A percentile compares a stretch with the other conserved stretches of the same genome.
phyloP scores from a whole-genome alignment of 2,888 invertebrate genomes.

The Eupithecia insigniata region DNA sequence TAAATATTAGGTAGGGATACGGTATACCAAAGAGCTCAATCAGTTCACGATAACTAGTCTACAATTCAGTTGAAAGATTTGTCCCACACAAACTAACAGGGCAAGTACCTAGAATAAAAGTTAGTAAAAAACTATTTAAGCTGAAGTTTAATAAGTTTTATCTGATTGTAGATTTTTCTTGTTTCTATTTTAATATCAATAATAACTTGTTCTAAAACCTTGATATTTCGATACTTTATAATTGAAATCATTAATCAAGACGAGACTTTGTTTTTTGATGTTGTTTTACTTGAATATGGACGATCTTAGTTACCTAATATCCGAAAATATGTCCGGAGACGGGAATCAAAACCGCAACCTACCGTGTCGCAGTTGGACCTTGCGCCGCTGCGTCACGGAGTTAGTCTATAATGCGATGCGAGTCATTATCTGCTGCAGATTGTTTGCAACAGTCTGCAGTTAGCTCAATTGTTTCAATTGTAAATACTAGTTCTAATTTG shows the following conservation, averaged over 20 bases:
- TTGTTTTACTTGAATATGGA: background rate
- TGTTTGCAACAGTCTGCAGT: too few species aligned
- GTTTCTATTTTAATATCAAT: background rate
- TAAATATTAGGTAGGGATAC: too few species aligned
- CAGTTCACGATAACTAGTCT: too few species aligned
- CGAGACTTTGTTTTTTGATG: constrained; percentile 2
- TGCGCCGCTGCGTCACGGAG: background rate
- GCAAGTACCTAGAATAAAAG: too few species aligned
- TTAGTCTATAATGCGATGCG: background rate
- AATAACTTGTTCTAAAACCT: constrained; percentile 32
- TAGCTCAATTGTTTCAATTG: too few species aligned
- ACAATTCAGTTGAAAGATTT: too few species aligned
- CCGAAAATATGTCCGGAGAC: too few species aligned
- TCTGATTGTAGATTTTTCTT: background rate
- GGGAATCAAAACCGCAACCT: background rate
- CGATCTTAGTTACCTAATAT: background rate
- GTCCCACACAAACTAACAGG: too few species aligned
- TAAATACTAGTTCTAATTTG: too few species aligned
- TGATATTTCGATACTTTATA: constrained; percentile 48
- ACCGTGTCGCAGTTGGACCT: background rate
- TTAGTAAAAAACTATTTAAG: background rate
- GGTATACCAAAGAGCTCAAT: too few species aligned
- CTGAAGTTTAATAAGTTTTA: background rate
- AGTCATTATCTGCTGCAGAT: too few species aligned
- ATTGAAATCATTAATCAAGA: constrained; percentile 35